These are phyloP conservation scores for Spicauda simplicius DNA, from an alignment of 2,888 invertebrate species.

Conservation along the genomic window DNA sequence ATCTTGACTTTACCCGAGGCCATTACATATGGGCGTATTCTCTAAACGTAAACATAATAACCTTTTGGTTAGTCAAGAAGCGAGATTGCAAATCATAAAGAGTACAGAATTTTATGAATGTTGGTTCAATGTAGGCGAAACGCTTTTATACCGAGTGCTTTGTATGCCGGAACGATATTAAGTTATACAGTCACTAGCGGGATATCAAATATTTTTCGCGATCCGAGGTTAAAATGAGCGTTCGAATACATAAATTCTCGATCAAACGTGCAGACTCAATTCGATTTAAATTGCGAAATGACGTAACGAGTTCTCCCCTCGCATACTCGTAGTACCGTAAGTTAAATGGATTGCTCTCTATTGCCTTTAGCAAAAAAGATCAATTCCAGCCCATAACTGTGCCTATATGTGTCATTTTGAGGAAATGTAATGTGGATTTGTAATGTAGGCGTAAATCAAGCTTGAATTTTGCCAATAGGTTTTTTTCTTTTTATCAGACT, in stretches of 20 bases:
- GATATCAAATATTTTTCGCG: constrained; percentile 10
- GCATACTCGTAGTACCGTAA: constrained; percentile 14
- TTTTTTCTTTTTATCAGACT: too few species aligned
- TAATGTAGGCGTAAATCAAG: too few species aligned
- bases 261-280: constrained; percentile 5
- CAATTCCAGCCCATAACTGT: neutral
- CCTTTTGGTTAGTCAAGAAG: constrained; percentile 2
- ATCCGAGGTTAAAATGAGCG: constrained; percentile 13
- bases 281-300: constrained; percentile 25
- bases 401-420: neutral
- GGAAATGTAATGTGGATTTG: neutral
- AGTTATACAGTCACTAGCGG: constrained; percentile 6
- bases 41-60: constrained; percentile 6
- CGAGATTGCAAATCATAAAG: constrained; percentile 5
- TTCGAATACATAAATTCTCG: constrained; percentile 19
- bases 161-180: constrained; percentile 7
- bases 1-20: neutral
- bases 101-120: constrained; percentile 6
- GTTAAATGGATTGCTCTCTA: constrained; percentile 21
- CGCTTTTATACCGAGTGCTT: constrained; percentile 3
- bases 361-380: constrained; percentile 5
- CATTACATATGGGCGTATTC: neutral
- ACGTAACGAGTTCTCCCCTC: constrained; percentile 23
- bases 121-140: neutral
- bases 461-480: too few species aligned